These are phyloP conservation scores for Bostrychus sinensis DNA, from an alignment of 2,113 vertebrate genomes.

Conservation along the genomic window DNA sequence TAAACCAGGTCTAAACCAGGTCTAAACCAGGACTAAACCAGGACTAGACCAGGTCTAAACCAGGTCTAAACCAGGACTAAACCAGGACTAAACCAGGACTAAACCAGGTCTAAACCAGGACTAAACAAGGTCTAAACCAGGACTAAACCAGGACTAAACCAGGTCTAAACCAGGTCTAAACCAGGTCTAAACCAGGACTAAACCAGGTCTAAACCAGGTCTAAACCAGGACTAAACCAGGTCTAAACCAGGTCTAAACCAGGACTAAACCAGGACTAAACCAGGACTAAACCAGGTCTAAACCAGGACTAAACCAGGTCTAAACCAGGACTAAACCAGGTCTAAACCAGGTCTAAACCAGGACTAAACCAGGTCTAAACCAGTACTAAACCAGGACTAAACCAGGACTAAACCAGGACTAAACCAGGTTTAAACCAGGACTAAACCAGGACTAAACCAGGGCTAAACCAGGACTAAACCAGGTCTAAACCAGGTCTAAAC, in stretches of 20 bases:
- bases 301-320: not conserved
- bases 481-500: not conserved
- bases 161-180: too few relatives aligned
- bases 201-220: not conserved
- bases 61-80: not conserved
- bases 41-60: not conserved
- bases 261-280: not conserved
- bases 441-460: too few relatives aligned
- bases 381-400: too few relatives aligned
- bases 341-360: not conserved
- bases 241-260: not conserved
- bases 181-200: not conserved
- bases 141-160: too few relatives aligned
- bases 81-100: too few relatives aligned
- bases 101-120: too few relatives aligned
- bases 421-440: too few relatives aligned
- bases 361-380: too few relatives aligned
- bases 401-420: too few relatives aligned
- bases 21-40: not conserved
- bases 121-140: too few relatives aligned
- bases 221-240: not conserved
- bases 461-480: not conserved
- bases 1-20: not conserved
- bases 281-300: not conserved
- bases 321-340: not conserved